Evolutionary conservation across 2,113 vertebrate species (phyloP).

Genomic region (Bos taurus): ARS-UCD2.0 NC_037333.1:76362501-76363000

Average conservation of each 20-base stretch:
- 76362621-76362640: neutral
- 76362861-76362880: neutral
- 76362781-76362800: neutral
- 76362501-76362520: neutral
- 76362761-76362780: neutral
- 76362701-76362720: neutral
- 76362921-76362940: neutral
- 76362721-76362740: neutral
- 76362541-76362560: neutral
- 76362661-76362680: neutral
- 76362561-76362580: neutral
- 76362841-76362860: neutral
- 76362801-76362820: neutral
- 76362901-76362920: neutral
- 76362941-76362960: neutral
- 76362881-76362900: neutral
- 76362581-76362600: neutral
- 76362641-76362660: neutral
- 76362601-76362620: neutral
- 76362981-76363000: neutral
- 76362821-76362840: neutral
- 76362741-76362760: neutral
- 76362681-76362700: neutral
- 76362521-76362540: neutral
- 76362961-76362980: neutral